Evolutionary conservation across 2,113 vertebrate genomes (phyloP).

Genomic region (Anthoscopus minutus): DNA sequence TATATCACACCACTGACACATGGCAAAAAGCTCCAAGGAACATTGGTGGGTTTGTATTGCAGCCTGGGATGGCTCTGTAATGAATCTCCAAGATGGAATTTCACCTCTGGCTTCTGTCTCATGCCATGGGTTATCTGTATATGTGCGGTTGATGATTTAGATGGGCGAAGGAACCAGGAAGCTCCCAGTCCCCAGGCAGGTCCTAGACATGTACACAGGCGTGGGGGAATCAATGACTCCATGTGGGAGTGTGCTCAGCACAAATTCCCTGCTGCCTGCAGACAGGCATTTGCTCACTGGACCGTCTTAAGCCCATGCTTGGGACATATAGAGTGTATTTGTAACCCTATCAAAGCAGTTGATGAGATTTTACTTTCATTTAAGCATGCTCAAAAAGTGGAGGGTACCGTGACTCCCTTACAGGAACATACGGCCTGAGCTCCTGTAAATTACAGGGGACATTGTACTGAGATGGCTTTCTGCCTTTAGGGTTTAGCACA

Average conservation of each 20-base stretch:
- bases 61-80: background rate
- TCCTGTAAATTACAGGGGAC: background rate
- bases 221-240: fast-evolving
- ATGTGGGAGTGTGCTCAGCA: background rate
- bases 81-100: background rate
- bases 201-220: fast-evolving
- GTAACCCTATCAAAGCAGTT: background rate
- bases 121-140: background rate
- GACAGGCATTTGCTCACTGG: background rate
- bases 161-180: background rate
- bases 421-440: background rate
- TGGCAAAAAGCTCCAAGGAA: background rate
- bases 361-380: background rate
- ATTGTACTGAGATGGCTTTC: background rate
- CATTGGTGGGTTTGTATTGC: background rate
- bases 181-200: background rate
- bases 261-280: background rate
- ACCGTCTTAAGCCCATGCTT: fast-evolving
- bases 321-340: background rate
- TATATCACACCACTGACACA: too few relatives aligned
- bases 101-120: background rate
- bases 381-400: background rate
- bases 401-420: background rate
- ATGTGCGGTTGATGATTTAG: background rate
- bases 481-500: background rate